Percentiles rank a stretch among this genome's conserved stretches.
Conservation (phyloP, 1,140 invertebrate species). For the Megathymus violae region DNA sequence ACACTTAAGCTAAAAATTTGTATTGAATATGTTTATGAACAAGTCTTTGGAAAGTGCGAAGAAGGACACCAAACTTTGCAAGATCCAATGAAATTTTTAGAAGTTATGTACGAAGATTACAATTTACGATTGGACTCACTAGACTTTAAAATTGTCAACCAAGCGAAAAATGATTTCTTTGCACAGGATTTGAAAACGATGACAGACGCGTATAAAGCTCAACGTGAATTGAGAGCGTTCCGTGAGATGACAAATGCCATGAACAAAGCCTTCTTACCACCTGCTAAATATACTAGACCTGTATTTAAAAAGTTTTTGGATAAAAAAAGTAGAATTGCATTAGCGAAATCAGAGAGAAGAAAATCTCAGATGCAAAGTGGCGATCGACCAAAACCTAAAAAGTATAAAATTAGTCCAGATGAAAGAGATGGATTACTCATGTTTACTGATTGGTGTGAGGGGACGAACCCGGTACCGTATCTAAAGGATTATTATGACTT, state of each 20-base stretch:
- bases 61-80: constrained; percentile 81
- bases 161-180: constrained; percentile 85
- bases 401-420: constrained; percentile 63
- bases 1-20: constrained; percentile 85
- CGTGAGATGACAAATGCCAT: constrained; percentile 81
- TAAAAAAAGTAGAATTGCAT: constrained; percentile 56
- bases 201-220: constrained; percentile 85
- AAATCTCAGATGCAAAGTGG: constrained; percentile 54
- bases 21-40: constrained; percentile 87
- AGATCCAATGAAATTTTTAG: constrained; percentile 86
- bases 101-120: constrained; percentile 85
- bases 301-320: constrained; percentile 57
- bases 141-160: constrained; percentile 84
- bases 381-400: constrained; percentile 43
- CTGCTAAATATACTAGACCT: constrained; percentile 61
- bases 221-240: constrained; percentile 84
- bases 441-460: constrained; percentile 83
- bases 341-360: constrained; percentile 51
- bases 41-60: constrained; percentile 83
- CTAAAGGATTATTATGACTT: constrained; percentile 68
- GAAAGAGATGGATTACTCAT: constrained; percentile 71
- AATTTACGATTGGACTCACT: constrained; percentile 85
- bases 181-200: constrained; percentile 84
- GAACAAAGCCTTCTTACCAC: constrained; percentile 84
- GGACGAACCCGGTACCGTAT: constrained; percentile 68